Base-by-base conservation (phyloP, 2,797 vertebrate species). In the Anabas testudineus region DNA sequence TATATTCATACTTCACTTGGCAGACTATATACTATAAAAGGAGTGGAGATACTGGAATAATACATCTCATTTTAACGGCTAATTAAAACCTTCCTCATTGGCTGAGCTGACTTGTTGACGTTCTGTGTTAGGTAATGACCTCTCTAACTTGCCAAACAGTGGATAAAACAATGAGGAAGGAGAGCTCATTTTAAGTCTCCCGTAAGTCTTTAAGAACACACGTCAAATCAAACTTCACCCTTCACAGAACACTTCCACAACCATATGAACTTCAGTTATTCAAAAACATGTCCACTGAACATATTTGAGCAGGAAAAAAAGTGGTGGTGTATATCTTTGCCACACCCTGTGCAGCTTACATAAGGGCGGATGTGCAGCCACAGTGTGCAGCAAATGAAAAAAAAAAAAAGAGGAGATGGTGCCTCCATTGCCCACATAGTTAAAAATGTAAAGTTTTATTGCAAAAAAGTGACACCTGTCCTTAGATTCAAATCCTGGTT, bases 291-390 rank as follows among this genome's bases (percentile, higher is more conserved):
- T 0, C 0, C 36, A 21, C 14, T 28, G 22, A 46, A 37, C 8
- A 37, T 49, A 54, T 34, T 24, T 42, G 8, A 51, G 13, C 5
- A 22, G 43, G 26, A 58, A 59, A n/a, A 7, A 51, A 66, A 57
- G 59, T 7, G 13, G 22, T 12, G 13, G 32, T 26, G 19, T 0
- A 6, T 39, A 32, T 71, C 19, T 30, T 24, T 8, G 39, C 76
- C 82, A 76, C 77, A 68, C 84, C 75, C 85, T 30, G 48, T 5
- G 12, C 22, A 46, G 74, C 57, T 83, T 76, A 83, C 47, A 75
- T 69, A 78, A 77, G 54, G 26, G 32, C 28, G 36, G 54, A 59
- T 45, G 76, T 49, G 58, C 2, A 39, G 63, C 65, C 47, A 34
- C 19, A 18, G 47, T 45, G 42, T 43, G 60, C 43, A 67, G 48